A percentile compares a stretch with the other conserved stretches of the same genome.
Conservation (phyloP, 2,797 vertebrate genomes). For the Pseudopleuronectes americanus region DNA sequence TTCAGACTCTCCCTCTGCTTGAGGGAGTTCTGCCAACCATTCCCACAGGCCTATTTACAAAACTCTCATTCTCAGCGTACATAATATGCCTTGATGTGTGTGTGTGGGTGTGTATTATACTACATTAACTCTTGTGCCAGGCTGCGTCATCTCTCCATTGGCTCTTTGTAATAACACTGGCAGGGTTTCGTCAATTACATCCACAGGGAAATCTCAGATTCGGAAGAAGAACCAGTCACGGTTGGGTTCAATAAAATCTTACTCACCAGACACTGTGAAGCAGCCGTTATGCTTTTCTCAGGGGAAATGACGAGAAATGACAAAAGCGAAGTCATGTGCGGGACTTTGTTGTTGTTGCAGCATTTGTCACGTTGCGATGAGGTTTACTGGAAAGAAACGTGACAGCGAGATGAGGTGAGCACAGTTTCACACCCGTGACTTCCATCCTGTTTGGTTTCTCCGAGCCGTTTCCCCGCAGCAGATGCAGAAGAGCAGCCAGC, state of each 20-base stretch:
- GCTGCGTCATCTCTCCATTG: slow-evolving; percentile 66
- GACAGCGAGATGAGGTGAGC: slow-evolving; percentile 19
- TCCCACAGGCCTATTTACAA: slow-evolving; percentile 39
- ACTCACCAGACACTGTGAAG: slow-evolving; percentile 15
- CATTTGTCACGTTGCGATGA: background rate
- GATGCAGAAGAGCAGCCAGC: slow-evolving; percentile 16
- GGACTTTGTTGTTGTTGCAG: background rate
- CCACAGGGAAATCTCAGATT: slow-evolving; percentile 42
- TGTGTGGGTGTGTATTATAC: slow-evolving; percentile 54
- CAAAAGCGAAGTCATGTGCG: background rate
- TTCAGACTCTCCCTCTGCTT: background rate
- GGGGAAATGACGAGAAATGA: background rate
- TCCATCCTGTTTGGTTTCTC: slow-evolving; percentile 46
- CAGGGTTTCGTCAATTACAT: slow-evolving; percentile 50
- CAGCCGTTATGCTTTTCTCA: background rate
- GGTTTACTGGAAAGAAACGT: slow-evolving; percentile 12
- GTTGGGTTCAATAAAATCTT: slow-evolving; percentile 28
- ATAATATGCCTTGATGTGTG: slow-evolving; percentile 30
- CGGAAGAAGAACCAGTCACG: slow-evolving; percentile 50
- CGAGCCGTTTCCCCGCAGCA: slow-evolving; percentile 35
- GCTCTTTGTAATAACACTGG: slow-evolving; percentile 58
- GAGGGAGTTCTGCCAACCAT: slow-evolving; percentile 36
- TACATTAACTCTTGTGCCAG: slow-evolving; percentile 59
- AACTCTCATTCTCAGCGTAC: slow-evolving; percentile 13
- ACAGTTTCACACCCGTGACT: slow-evolving; percentile 41